Evolutionary conservation across 2,888 invertebrate species (phyloP).

Genomic region (Cosmia trapezina): DNA sequence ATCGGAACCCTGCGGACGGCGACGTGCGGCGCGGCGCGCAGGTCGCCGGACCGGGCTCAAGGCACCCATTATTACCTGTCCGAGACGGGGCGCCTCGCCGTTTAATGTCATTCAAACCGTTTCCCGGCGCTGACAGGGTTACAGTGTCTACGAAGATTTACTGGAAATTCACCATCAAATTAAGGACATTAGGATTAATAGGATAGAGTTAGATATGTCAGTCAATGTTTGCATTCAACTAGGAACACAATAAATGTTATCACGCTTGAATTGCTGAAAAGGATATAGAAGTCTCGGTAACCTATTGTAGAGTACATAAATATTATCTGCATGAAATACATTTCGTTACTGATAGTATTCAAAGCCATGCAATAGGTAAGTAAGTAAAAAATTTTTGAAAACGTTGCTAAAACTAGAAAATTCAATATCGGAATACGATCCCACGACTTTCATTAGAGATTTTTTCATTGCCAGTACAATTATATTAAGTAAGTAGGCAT

Average conservation of each 20-base stretch:
- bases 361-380: not conserved
- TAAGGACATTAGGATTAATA: conserved; percentile 27
- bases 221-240: not conserved
- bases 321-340: not conserved
- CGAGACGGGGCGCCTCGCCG: conserved; percentile 14
- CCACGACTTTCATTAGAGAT: not conserved
- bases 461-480: not conserved
- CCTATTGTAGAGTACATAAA: too few species aligned
- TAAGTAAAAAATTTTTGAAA: too few species aligned
- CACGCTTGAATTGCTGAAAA: not conserved
- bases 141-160: conserved; percentile 42
- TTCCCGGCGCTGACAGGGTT: conserved; percentile 42
- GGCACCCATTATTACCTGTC: conserved; percentile 57
- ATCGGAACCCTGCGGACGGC: too few species aligned
- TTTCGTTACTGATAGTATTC: not conserved
- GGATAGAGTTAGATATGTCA: not conserved
- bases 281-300: not conserved
- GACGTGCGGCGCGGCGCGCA: conserved; percentile 1
- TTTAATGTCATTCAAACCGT: conserved; percentile 51
- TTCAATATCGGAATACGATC: not conserved
- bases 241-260: not conserved
- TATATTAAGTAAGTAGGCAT: too few species aligned
- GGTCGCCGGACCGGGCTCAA: conserved; percentile 41
- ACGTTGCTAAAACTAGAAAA: not conserved
- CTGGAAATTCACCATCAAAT: conserved; percentile 33